Evolutionary conservation across 1,140 invertebrate genomes (phyloP).

Genomic region (Penaeus vannamei): DNA sequence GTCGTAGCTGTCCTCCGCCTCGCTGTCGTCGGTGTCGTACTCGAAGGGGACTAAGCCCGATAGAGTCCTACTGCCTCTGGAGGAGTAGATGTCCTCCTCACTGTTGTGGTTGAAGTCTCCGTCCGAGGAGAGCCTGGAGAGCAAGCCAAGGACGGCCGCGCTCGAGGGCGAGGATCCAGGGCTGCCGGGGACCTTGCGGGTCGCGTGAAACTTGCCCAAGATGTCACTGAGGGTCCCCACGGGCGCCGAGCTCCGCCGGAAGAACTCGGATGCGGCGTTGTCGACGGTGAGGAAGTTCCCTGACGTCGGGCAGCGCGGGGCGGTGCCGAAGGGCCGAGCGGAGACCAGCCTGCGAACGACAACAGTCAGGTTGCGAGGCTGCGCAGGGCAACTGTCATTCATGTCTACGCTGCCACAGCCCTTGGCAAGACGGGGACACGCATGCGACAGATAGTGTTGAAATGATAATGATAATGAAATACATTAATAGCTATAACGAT

Average conservation of each 20-base stretch:
- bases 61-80: not conserved
- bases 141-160: not conserved
- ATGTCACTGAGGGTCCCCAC: constrained; percentile 26
- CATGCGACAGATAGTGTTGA: too few species aligned
- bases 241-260: too few species aligned
- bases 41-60: not conserved
- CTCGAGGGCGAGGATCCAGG: too few species aligned
- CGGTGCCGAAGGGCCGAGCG: constrained; percentile 1
- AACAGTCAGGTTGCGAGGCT: too few species aligned
- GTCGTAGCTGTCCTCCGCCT: constrained; percentile 19
- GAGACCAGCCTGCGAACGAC: constrained; percentile 21
- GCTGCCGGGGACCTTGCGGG: too few species aligned
- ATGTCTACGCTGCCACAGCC: too few species aligned
- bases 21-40: constrained; percentile 51
- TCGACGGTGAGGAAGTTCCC: constrained; percentile 59
- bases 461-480: too few species aligned
- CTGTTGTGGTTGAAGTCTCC: constrained; percentile 20
- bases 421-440: too few species aligned
- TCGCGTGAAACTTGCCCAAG: constrained; percentile 5
- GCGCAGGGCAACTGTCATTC: too few species aligned
- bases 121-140: not conserved
- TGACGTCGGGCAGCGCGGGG: constrained; percentile 30
- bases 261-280: not conserved
- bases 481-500: too few species aligned
- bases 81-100: too few species aligned